phyloP scores from a whole-genome alignment of 2,888 invertebrate species.

The Scaptodrosophila latifasciaeformis region DNA sequence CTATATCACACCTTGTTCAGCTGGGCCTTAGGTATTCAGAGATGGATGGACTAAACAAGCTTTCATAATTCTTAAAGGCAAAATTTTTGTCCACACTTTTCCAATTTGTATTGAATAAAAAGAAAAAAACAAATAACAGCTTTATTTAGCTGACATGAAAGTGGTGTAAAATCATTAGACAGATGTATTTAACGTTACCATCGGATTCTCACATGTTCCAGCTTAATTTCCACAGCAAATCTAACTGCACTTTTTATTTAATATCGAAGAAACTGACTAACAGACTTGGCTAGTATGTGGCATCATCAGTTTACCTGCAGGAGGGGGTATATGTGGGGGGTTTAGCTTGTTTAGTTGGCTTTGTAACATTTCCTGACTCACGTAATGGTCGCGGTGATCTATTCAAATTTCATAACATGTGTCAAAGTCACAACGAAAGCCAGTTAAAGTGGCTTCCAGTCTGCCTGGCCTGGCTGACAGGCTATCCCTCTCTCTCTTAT shows the following conservation, averaged over 20 bases:
- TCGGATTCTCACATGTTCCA: constrained; percentile 25
- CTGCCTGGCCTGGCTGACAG: not conserved
- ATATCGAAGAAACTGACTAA: no score
- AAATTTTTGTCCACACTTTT: no score
- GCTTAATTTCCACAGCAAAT: constrained; percentile 30
- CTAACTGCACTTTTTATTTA: constrained; percentile 14
- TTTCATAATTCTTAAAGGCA: no score
- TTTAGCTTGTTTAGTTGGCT: not conserved
- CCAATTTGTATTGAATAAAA: no score
- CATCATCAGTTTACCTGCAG: not conserved
- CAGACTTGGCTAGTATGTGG: no score
- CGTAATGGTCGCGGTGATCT: constrained; percentile 45
- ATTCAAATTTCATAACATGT: constrained; percentile 65
- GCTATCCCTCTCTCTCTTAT: not conserved
- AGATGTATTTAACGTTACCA: constrained; percentile 30
- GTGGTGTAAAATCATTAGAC: constrained; percentile 47
- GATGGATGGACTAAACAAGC: no score
- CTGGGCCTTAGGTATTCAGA: no score
- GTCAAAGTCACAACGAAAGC: constrained; percentile 58
- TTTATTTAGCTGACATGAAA: constrained; percentile 46
- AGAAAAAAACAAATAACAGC: constrained; percentile 24
- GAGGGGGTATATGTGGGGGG: no score
- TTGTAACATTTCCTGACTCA: constrained; percentile 9
- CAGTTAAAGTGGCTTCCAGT: constrained; percentile 38
- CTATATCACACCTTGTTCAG: no score